Conservation (phyloP, 2,113 vertebrate species). For the Eulemur rufifrons region DNA sequence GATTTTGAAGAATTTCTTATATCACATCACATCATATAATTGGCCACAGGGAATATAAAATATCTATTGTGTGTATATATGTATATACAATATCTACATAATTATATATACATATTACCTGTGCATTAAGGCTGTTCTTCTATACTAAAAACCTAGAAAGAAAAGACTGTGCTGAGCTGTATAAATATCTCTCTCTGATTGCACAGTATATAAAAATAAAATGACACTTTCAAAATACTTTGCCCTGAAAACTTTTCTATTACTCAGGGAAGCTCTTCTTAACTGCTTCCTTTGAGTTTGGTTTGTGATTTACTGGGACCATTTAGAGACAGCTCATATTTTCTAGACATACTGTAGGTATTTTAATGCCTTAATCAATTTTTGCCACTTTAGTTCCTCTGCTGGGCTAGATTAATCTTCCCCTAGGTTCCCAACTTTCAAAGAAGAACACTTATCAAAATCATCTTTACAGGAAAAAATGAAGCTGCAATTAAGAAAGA, state of each 20-base stretch:
- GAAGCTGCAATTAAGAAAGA: slow-evolving; percentile 72
- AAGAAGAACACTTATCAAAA: slow-evolving; percentile 79
- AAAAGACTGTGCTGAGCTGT: background rate
- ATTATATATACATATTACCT: slow-evolving; percentile 9
- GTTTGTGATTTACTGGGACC: slow-evolving; percentile 77
- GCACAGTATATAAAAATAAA: slow-evolving; percentile 68
- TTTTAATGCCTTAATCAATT: slow-evolving; percentile 84
- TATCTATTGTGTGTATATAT: background rate
- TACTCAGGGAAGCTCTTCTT: slow-evolving; percentile 68
- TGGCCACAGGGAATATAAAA: background rate
- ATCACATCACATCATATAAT: background rate
- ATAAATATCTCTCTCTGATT: slow-evolving; percentile 65
- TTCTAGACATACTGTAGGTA: slow-evolving; percentile 78
- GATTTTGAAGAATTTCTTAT: background rate
- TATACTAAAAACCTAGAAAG: slow-evolving; percentile 12
- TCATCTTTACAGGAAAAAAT: slow-evolving; percentile 75
- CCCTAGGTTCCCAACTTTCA: slow-evolving; percentile 73
- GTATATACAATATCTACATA: background rate
- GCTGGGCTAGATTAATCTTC: slow-evolving; percentile 78
- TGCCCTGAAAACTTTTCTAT: slow-evolving; percentile 77
- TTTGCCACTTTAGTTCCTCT: slow-evolving; percentile 80
- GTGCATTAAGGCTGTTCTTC: background rate
- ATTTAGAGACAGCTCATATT: slow-evolving; percentile 81
- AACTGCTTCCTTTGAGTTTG: slow-evolving; percentile 71
- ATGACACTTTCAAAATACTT: slow-evolving; percentile 73